These are phyloP conservation scores for Catostylus mosaicus DNA, from an alignment of 30 jellyfish, hydroid and myxozoan genomes.

Conservation along the genomic window DNA sequence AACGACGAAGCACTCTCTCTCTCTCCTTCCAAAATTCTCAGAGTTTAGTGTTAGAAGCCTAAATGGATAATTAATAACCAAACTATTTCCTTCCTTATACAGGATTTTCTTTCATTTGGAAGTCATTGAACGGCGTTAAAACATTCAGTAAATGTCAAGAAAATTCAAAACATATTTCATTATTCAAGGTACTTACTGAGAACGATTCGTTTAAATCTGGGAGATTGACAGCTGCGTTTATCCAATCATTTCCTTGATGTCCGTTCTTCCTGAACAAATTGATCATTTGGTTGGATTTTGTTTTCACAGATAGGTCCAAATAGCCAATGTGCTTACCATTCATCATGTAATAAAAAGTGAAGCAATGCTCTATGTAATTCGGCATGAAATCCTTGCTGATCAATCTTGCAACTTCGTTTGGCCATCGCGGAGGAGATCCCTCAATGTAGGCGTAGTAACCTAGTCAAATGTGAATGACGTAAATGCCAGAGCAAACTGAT, in stretches of 20 bases:
- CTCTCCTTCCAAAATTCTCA: too few species aligned
- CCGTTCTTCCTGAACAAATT: slow-evolving; percentile 64
- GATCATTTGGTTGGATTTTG: slow-evolving; percentile 32
- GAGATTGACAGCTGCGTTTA: slow-evolving; percentile 66
- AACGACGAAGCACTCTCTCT: too few species aligned
- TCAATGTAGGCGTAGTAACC: slow-evolving; percentile 71
- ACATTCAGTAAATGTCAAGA: too few species aligned
- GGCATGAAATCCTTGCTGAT: slow-evolving; percentile 54
- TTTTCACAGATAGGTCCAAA: slow-evolving; percentile 52
- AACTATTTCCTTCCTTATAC: too few species aligned
- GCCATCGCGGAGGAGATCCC: slow-evolving; percentile 71
- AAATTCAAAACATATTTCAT: too few species aligned
- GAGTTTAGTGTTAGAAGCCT: too few species aligned
- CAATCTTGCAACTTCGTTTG: slow-evolving; percentile 74
- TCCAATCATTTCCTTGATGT: slow-evolving; percentile 87
- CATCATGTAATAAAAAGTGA: slow-evolving; percentile 73
- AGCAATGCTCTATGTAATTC: slow-evolving; percentile 45
- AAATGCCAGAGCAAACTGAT: too few species aligned
- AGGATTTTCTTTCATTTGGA: too few species aligned
- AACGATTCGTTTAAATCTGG: slow-evolving; percentile 66
- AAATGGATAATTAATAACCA: too few species aligned
- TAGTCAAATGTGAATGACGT: too few species aligned
- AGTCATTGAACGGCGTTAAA: too few species aligned
- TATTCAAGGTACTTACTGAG: slow-evolving; percentile 58
- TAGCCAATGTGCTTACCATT: slow-evolving; percentile 78